Conservation (phyloP, 2,113 vertebrate genomes). For the Mystacornis crossleyi region DNA sequence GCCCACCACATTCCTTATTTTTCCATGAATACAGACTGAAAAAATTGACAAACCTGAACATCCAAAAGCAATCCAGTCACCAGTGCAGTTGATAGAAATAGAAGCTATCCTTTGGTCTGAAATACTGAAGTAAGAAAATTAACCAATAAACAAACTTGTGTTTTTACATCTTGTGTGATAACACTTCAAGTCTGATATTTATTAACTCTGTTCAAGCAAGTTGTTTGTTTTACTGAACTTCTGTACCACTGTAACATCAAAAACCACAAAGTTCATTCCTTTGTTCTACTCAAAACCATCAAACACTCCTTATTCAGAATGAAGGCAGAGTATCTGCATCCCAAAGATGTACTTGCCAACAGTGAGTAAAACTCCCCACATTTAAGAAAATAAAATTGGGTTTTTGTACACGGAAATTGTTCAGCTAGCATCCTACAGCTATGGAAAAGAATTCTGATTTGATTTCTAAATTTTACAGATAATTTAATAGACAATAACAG, state of each 20-base stretch:
- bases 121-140: conserved; percentile 76
- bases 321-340: not conserved
- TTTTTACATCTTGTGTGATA: not conserved
- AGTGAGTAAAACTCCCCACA: not conserved
- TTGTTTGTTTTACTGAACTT: not conserved
- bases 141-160: not conserved
- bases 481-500: too few relatives aligned
- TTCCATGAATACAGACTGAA: not conserved
- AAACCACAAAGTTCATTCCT: not conserved
- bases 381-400: not conserved
- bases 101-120: conserved; percentile 91
- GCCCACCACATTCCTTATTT: not conserved
- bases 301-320: not conserved
- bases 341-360: not conserved
- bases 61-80: conserved; percentile 96
- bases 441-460: not conserved
- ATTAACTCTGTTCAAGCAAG: not conserved
- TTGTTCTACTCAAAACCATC: not conserved
- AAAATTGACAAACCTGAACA: conserved; percentile 83
- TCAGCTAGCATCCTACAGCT: not conserved
- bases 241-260: not conserved
- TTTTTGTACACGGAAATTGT: not conserved
- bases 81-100: conserved; percentile 85
- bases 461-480: not conserved
- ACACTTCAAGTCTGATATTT: not conserved